Evolutionary conservation across 2,888 invertebrate species (phyloP), one percentile per base, ranked within the genome.

Genomic region (Parasteatoda lunata): DNA sequence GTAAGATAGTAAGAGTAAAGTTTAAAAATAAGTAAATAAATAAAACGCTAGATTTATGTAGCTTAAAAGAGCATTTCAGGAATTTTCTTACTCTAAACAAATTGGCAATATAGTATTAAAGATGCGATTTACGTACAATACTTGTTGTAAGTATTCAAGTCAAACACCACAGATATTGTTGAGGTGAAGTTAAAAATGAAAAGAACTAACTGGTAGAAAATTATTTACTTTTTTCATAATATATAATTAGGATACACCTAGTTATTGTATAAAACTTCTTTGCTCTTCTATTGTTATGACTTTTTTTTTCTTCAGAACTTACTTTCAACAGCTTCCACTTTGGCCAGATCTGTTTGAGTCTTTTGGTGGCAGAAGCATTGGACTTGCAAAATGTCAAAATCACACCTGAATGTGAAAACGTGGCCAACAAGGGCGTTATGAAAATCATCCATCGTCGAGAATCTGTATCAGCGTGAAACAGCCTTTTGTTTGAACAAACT

Each of bases 311-410:
- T 54, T 78, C 48, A 89, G 89, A 80, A 75, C 78, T 13, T 89
- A 77, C 47, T 71, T 89, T 54, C 89, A 89, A 68, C 77, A 80
- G 15, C 84, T 89, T 65, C 89, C 89, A 4, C 77, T 84, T 4
- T 89, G 89, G 89, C 30, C 87, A 69, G 70, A 76, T 69, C 69
- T 89, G 9, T 51, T 86, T 11, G 84, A 84, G 72, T 72, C 83
- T 7, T 88, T 88, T 68, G 88, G 83, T 2, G 77, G 70, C 49
- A 77, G 75, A n/a, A 52, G 78, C 65, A n/a, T 70, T 83, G 5
- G 82, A 88, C 49, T 81, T 79, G 52, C 54, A 78, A 77, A 70
- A 81, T 66, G 82, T 83, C 68, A 72, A 88, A 47, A n/a, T 82
- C 69, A 51, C 59, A 49, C 45, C 81, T 6, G 78, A 79, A 3